phyloP scores from a whole-genome alignment of 2,797 vertebrate species.

The Darevskia mixta region DNA sequence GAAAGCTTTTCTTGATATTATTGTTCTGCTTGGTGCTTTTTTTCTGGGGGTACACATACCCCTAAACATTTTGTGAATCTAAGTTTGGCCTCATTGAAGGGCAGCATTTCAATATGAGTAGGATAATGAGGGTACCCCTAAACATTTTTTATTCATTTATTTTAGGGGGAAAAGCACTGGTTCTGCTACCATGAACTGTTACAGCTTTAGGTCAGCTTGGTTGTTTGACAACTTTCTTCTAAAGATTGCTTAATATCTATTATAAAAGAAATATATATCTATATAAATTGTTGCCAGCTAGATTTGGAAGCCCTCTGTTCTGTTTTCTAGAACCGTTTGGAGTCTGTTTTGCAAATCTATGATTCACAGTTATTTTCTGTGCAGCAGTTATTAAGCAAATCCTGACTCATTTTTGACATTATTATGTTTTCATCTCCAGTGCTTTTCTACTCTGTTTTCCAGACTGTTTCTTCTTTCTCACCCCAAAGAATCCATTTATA shows the following conservation, averaged over 20 bases:
- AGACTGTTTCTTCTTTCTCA: neutral
- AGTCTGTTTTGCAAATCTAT: slow-evolving; percentile 58
- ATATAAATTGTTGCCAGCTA: neutral
- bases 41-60: too few species aligned
- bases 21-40: neutral
- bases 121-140: too few species aligned
- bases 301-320: slow-evolving; percentile 24
- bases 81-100: too few species aligned
- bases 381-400: slow-evolving; percentile 70
- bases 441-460: slow-evolving; percentile 34
- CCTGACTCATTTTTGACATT: slow-evolving; percentile 64
- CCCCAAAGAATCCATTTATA: neutral
- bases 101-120: too few species aligned
- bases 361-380: slow-evolving; percentile 63
- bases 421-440: slow-evolving; percentile 45
- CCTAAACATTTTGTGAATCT: too few species aligned
- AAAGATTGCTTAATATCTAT: slow-evolving; percentile 59
- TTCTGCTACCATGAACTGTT: neutral
- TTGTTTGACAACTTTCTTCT: slow-evolving; percentile 46
- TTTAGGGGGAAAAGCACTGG: too few species aligned
- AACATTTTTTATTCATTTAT: too few species aligned
- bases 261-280: slow-evolving; percentile 65
- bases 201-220: neutral
- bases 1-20: neutral
- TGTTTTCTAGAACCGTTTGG: slow-evolving; percentile 42